These are phyloP conservation scores for Catharus ustulatus DNA, from an alignment of 2,797 vertebrate species.

Conservation along the genomic window DNA sequence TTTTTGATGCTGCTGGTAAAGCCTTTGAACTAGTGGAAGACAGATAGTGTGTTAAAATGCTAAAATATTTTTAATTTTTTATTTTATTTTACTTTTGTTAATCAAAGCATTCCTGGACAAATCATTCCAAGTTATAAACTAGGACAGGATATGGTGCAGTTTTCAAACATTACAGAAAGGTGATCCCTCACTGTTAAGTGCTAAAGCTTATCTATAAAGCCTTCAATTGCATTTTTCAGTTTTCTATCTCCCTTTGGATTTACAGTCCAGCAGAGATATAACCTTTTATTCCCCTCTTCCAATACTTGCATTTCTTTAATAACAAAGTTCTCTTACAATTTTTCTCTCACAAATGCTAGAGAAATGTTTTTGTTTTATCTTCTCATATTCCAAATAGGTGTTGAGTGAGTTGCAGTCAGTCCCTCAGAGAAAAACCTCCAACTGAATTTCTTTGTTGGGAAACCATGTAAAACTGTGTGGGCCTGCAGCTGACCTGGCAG, in stretches of 20 bases:
- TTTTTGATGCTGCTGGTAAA: neutral
- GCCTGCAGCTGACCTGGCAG: neutral
- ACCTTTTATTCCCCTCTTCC: neutral
- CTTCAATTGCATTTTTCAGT: neutral
- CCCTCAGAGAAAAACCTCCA: neutral
- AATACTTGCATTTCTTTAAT: neutral
- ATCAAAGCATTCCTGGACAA: neutral
- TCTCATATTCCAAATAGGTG: neutral
- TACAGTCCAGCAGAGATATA: neutral
- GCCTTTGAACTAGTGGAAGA: neutral
- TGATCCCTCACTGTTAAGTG: neutral
- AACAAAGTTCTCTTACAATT: neutral
- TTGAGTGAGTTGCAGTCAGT: neutral
- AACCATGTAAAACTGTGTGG: neutral
- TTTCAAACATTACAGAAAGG: neutral
- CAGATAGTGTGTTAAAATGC: neutral
- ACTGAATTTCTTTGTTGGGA: neutral
- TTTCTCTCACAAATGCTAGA: neutral
- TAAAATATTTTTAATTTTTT: too few relatives aligned
- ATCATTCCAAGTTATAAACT: neutral
- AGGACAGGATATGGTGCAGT: neutral
- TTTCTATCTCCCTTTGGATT: neutral
- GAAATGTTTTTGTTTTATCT: neutral
- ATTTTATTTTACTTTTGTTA: neutral
- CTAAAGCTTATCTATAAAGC: neutral